phyloP scores from a whole-genome alignment of 2,113 vertebrate genomes.

The Coptodon rendalli region DNA sequence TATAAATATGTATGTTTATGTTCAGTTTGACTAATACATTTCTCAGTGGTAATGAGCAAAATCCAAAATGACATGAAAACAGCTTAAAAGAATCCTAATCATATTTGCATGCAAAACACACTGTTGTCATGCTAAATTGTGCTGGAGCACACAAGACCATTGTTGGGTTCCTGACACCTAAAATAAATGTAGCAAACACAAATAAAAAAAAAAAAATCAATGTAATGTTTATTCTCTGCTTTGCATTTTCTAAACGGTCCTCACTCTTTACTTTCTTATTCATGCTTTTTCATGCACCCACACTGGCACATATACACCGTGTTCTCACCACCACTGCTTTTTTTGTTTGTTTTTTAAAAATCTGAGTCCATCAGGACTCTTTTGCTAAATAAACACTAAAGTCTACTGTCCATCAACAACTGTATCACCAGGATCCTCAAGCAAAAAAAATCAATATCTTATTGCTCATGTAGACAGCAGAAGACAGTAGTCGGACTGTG shows the following conservation, averaged over 20 bases:
- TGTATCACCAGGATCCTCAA: slow-evolving; percentile 1
- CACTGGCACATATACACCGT: background rate
- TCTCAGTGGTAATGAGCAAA: background rate
- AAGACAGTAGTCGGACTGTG: background rate
- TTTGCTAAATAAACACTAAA: background rate
- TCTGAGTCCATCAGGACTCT: background rate
- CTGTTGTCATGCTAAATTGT: background rate
- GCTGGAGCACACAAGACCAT: background rate
- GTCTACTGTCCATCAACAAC: slow-evolving; percentile 1
- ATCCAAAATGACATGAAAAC: background rate
- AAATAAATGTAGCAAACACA: background rate
- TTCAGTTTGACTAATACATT: background rate
- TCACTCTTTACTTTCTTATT: background rate
- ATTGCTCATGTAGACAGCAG: slow-evolving; percentile 15
- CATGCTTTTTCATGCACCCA: background rate
- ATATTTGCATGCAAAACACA: background rate
- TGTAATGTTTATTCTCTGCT: background rate
- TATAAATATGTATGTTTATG: background rate
- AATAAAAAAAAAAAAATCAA: background rate
- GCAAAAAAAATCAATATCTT: slow-evolving; percentile 18
- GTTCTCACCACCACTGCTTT: background rate
- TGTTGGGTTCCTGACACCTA: background rate
- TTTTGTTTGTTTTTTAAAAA: background rate
- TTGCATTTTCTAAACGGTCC: background rate
- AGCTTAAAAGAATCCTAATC: background rate